Evolutionary conservation across 1,140 invertebrate species (phyloP), one percentile per base, ranked within the genome.

Genomic region (Drosophila arizonae): DNA sequence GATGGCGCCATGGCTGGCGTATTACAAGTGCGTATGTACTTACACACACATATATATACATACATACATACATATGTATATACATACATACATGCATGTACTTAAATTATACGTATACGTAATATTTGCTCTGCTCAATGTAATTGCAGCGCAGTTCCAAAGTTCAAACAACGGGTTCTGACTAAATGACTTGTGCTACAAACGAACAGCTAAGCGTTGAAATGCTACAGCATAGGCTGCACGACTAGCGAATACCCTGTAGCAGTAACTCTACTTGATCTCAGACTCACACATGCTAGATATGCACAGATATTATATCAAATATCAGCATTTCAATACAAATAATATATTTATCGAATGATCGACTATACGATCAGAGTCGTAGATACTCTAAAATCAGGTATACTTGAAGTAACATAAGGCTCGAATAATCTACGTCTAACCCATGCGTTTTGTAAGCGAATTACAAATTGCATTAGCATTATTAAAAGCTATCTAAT

Each of bases 111-210:
- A 46, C 48, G 48, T 26, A 50, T 51, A 81, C 79, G 79, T 81
- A 81, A 77, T 71, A 45, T 61, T 64, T 43, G n/a, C 61, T 50
- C 45, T 67, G 72, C 50, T 50, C 61, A 62, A 56, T 82, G 79
- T 82, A 71, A 82, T 78, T 33, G 36, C 46, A 48, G 55, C 39
- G 43, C 39, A 33, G 17, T 60, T 43, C 36, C 66, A 69, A 63
- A 74, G 54, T 71, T 24, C 62, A 56, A 10, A 6, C 36, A 57
- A 58, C 56, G 36, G 48, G 24, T 52, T 50, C 60, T 55, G 51
- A 63, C 43, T 64, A 54, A 70, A 63, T 30, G 52, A 26, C 21
- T 10, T 13, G 30, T 6, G 26, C 28, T 36, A 45, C 45, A 46
- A 17, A 36, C 30, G 36, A 55, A 21, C 26, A 55, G 4, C n/a